Base-by-base conservation (phyloP, 2,113 vertebrate genomes). In the Elachura formosa region DNA sequence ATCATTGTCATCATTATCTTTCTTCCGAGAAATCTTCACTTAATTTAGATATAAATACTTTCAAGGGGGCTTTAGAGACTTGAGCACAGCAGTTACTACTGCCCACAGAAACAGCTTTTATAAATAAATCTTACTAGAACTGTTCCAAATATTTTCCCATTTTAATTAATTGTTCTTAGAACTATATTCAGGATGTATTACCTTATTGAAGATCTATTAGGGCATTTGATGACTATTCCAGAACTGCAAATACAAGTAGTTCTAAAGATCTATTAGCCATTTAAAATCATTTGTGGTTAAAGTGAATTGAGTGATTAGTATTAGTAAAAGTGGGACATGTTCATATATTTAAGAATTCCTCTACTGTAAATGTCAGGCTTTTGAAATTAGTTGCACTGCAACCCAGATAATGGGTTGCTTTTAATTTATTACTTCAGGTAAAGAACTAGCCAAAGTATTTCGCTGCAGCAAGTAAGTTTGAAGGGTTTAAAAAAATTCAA, bases 391-490 rank as follows among this genome's bases (percentile, higher is more conserved):
- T 72, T 92, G 40, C 14, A 59, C 9, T 89, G 61, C 49, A 90
- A 61, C 40, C 18, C 40, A 79, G 69, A 76, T 87, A 84, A 94
- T 89, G 23, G 61, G 21, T 55, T 75, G 48, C 12, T 94, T 92
- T 91, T 84, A 48, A 90, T 84, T 94, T 94, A 87, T 89, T 81
- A 49, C 49, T 75, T 92, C 71, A 84, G 29, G 87, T 91, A 87
- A 84, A 92, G 56, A 84, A 41, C 45, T 89, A 84, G 81, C 58
- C 2, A 2, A 89, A 94, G 34, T 68, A 92, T n/a, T 66, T 84
- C 0, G 1, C 34, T 59, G 61, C 31, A 90, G 72, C 51, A 76
- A 79, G 38, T 34, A 79, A 82, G 14, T 20, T 20, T 64, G 28
- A 92, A 90, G 14, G 5, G 4, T 12, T 64, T 61, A 56, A 77